These are phyloP conservation scores for Neoaliturus tenellus DNA, from an alignment of 2,888 invertebrate species.

Conservation along the genomic window DNA sequence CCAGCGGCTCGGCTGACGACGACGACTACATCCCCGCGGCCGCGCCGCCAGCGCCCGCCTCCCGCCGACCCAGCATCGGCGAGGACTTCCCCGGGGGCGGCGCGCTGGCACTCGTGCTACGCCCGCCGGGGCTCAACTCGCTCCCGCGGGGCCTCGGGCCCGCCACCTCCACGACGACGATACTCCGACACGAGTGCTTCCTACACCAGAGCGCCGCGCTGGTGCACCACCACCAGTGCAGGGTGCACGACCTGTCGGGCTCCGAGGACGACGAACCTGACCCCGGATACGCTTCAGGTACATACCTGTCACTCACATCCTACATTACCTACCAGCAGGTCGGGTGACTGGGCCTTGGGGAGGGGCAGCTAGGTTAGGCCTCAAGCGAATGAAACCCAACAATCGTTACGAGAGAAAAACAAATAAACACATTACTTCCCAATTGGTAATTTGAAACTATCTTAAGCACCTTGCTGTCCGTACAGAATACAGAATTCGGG, in stretches of 20 bases:
- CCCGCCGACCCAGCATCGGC: conserved; percentile 70
- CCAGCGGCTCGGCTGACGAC: conserved; percentile 69
- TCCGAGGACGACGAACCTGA: conserved; percentile 82
- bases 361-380: too few species aligned
- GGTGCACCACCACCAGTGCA: conserved; percentile 66
- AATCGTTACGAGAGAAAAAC: too few species aligned
- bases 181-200: conserved; percentile 64
- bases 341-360: too few species aligned
- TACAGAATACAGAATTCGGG: too few species aligned
- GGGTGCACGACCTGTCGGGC: conserved; percentile 66
- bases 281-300: conserved; percentile 89
- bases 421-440: too few species aligned
- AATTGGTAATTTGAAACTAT: too few species aligned
- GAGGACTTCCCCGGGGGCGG: conserved; percentile 70
- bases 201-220: conserved; percentile 65
- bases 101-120: conserved; percentile 63
- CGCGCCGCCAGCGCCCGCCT: conserved; percentile 69
- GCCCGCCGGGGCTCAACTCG: conserved; percentile 50
- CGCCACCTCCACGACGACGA: conserved; percentile 61
- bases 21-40: conserved; percentile 64
- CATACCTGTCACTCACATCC: too few species aligned
- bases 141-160: conserved; percentile 58
- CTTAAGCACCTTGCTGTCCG: too few species aligned
- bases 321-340: too few species aligned
- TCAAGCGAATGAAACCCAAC: too few species aligned